Evolutionary conservation across 2,888 invertebrate species (phyloP).

Genomic region (Buathra laborator): DNA sequence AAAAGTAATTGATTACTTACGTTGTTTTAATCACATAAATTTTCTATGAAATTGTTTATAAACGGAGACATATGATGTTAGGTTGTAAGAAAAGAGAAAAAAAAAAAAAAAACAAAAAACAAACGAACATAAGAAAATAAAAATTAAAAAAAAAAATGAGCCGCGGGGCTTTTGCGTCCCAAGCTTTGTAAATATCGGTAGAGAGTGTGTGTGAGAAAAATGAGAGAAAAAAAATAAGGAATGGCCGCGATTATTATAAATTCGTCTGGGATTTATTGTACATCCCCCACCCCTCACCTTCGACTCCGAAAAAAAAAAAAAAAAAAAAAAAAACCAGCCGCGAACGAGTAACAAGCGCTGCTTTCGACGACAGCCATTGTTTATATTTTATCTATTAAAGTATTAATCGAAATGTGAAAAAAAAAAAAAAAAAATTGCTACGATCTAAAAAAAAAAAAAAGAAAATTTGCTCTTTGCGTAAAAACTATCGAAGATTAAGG

Average conservation of each 20-base stretch:
- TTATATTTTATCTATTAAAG: conserved; percentile 78
- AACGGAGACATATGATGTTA: conserved; percentile 78
- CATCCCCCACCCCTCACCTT: not conserved
- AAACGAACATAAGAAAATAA: conserved; percentile 26
- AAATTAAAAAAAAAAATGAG: conserved; percentile 35
- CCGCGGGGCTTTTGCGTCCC: conserved; percentile 41
- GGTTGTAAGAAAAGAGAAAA: conserved; percentile 72
- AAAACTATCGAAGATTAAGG: not conserved
- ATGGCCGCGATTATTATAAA: conserved; percentile 32
- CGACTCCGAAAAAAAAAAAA: conserved; percentile 15
- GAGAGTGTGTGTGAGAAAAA: conserved; percentile 58
- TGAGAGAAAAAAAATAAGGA: conserved; percentile 42
- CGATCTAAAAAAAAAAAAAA: not conserved
- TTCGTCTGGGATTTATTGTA: conserved; percentile 21
- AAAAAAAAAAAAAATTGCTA: conserved; percentile 1
- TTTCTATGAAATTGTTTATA: conserved; percentile 84
- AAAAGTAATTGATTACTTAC: conserved; percentile 79
- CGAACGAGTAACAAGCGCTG: conserved; percentile 57
- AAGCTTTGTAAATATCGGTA: conserved; percentile 78
- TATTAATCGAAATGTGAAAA: conserved; percentile 64
- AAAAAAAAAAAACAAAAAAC: conserved; percentile 43
- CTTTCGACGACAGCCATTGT: conserved; percentile 74
- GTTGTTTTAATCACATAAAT: conserved; percentile 84
- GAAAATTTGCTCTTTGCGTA: conserved; percentile 10
- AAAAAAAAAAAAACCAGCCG: conserved; percentile 45